phyloP scores from a whole-genome alignment of 2,888 invertebrate genomes.

The Meganola albula region DNA sequence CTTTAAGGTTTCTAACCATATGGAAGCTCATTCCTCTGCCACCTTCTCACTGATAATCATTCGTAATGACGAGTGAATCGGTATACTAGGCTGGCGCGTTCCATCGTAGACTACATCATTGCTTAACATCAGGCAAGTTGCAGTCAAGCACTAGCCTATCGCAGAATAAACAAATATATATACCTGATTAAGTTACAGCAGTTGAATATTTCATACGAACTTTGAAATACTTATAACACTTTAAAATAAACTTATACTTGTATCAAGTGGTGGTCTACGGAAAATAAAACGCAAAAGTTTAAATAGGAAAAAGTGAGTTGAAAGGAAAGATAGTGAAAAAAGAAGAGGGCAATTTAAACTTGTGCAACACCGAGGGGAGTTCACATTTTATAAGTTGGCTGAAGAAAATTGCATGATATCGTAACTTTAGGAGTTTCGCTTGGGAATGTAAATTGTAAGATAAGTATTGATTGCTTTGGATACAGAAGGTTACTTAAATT shows the following conservation, averaged over 20 bases:
- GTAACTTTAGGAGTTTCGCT: slow-evolving; percentile 45
- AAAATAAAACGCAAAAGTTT: slow-evolving; percentile 71
- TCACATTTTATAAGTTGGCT: slow-evolving; percentile 61
- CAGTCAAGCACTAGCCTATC: too few species aligned
- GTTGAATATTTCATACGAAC: slow-evolving; percentile 22
- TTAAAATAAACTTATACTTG: slow-evolving; percentile 28
- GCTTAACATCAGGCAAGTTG: too few species aligned
- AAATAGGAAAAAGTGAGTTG: slow-evolving; percentile 72
- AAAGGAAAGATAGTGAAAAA: slow-evolving; percentile 72
- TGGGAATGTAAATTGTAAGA: slow-evolving; percentile 25
- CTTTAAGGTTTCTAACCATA: too few species aligned
- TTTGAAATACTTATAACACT: too few species aligned
- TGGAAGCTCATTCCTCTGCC: too few species aligned
- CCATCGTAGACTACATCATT: too few species aligned
- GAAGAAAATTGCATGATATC: slow-evolving; percentile 56
- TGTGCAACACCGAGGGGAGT: slow-evolving; percentile 50
- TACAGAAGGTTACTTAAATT: slow-evolving; percentile 9
- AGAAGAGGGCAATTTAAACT: slow-evolving; percentile 69
- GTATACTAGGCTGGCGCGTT: too few species aligned
- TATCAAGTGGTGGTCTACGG: slow-evolving; percentile 40
- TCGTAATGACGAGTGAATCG: too few species aligned
- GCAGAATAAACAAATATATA: too few species aligned
- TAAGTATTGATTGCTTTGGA: slow-evolving; percentile 22
- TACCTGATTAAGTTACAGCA: too few species aligned
- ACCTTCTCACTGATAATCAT: too few species aligned